Percentiles rank a stretch among this genome's conserved stretches.
Evolutionary conservation across 2,888 invertebrate genomes (phyloP).

Genomic region (Caenorhabditis zanzibari): DNA sequence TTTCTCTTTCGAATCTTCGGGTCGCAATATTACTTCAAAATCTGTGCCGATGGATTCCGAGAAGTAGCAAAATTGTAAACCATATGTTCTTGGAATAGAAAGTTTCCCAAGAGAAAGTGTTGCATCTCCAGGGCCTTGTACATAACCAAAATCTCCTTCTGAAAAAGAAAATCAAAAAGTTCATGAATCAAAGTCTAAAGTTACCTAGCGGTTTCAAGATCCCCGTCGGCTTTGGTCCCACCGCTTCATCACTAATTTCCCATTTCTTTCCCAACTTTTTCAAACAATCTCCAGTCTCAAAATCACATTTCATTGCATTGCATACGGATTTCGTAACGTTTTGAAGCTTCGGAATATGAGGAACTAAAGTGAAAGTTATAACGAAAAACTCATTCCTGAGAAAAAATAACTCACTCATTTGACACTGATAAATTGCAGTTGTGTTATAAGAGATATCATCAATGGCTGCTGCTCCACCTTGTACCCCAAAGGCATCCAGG

Average conservation of each 20-base stretch:
- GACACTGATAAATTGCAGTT: slow-evolving; percentile 69
- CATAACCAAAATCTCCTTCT: slow-evolving; percentile 75
- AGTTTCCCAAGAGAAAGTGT: slow-evolving; percentile 67
- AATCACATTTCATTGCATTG: slow-evolving; percentile 70
- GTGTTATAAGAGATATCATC: slow-evolving; percentile 79
- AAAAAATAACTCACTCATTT: slow-evolving; percentile 67
- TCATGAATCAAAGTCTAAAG: neutral
- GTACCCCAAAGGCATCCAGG: slow-evolving; percentile 77
- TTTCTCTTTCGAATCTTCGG: slow-evolving; percentile 13
- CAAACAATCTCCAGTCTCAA: slow-evolving; percentile 73
- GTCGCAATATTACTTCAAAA: slow-evolving; percentile 57
- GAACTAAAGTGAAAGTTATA: too few relatives aligned
- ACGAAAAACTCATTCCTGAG: too few relatives aligned
- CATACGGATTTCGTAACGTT: slow-evolving; percentile 69
- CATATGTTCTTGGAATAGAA: slow-evolving; percentile 68
- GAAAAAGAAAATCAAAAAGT: slow-evolving; percentile 18
- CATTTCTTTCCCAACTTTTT: slow-evolving; percentile 60
- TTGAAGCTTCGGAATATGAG: slow-evolving; percentile 69
- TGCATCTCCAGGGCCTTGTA: slow-evolving; percentile 71
- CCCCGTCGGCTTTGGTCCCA: slow-evolving; percentile 64
- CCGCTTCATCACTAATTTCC: slow-evolving; percentile 51
- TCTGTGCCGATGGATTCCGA: slow-evolving; percentile 59
- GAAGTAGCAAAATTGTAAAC: slow-evolving; percentile 77
- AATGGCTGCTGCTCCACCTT: slow-evolving; percentile 78
- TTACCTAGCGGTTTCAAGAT: slow-evolving; percentile 60